Conservation (phyloP, 2,113 vertebrate genomes). For the Gnathonemus echidnorhynchus region DNA sequence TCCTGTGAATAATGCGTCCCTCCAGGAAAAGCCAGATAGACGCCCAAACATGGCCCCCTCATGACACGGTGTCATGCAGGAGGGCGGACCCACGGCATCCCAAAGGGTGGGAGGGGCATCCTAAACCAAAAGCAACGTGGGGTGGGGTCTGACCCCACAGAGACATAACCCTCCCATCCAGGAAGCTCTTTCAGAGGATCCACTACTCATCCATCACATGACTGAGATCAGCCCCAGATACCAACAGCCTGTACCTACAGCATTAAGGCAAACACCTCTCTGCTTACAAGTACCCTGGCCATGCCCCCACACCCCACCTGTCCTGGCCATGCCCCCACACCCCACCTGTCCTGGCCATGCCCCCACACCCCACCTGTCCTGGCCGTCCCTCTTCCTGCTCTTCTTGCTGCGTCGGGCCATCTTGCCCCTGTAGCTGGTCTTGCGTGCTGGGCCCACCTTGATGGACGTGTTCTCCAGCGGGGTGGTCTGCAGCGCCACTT, state of each 20-base stretch:
- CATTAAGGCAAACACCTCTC: not conserved
- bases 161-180: not conserved
- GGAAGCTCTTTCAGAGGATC: not conserved
- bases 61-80: not conserved
- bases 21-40: not conserved
- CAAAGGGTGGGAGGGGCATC: not conserved
- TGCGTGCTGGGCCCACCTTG: slow-evolving; percentile 83
- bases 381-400: slow-evolving; percentile 76
- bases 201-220: not conserved
- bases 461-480: slow-evolving; percentile 93
- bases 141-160: not conserved
- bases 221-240: not conserved
- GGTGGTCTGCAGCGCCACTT: slow-evolving; percentile 80
- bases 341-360: not conserved
- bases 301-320: slow-evolving; percentile 56
- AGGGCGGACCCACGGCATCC: not conserved
- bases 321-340: slow-evolving; percentile 60
- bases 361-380: slow-evolving; percentile 71
- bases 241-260: not conserved
- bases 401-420: slow-evolving; percentile 89
- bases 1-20: not conserved
- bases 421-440: slow-evolving; percentile 81
- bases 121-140: not conserved
- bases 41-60: not conserved
- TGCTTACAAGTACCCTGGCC: not conserved